These are phyloP conservation scores for Oncopeltus fasciatus DNA, from an alignment of 1,140 invertebrate species.

Conservation along the genomic window DNA sequence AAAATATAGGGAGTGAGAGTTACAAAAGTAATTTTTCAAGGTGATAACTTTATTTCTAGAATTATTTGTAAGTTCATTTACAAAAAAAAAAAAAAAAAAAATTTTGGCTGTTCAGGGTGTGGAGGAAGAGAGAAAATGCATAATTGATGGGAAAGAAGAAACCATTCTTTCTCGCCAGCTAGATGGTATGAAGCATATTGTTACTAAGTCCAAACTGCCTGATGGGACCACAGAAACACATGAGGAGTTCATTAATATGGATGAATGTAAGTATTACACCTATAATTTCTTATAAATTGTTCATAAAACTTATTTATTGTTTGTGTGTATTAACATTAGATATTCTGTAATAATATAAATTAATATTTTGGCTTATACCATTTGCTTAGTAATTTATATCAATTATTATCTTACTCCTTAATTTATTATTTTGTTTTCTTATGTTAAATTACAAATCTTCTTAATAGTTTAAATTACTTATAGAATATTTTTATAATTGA, in stretches of 20 bases:
- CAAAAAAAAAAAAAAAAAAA: too few relatives aligned
- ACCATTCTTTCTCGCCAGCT: neutral
- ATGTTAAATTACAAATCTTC: neutral
- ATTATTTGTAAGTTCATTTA: too few relatives aligned
- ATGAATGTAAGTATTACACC: slow-evolving; percentile 4
- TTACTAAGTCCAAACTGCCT: neutral
- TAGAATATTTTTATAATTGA: too few relatives aligned
- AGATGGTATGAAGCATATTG: neutral
- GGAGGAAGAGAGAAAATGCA: neutral
- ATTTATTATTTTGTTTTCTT: neutral
- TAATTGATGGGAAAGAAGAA: neutral
- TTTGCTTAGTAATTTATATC: neutral
- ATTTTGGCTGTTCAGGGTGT: too few relatives aligned
- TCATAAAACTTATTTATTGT: too few relatives aligned
- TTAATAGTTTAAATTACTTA: too few relatives aligned
- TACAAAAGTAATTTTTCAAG: too few relatives aligned
- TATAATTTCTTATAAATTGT: too few relatives aligned
- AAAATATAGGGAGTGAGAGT: too few relatives aligned
- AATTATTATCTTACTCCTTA: neutral
- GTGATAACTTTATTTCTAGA: too few relatives aligned
- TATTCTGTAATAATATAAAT: neutral
- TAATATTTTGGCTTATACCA: neutral
- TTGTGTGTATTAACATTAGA: neutral
- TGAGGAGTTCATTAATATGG: neutral
- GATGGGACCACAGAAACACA: neutral